phyloP scores from a whole-genome alignment of 2,797 vertebrate genomes.

The Sardinella longiceps region DNA sequence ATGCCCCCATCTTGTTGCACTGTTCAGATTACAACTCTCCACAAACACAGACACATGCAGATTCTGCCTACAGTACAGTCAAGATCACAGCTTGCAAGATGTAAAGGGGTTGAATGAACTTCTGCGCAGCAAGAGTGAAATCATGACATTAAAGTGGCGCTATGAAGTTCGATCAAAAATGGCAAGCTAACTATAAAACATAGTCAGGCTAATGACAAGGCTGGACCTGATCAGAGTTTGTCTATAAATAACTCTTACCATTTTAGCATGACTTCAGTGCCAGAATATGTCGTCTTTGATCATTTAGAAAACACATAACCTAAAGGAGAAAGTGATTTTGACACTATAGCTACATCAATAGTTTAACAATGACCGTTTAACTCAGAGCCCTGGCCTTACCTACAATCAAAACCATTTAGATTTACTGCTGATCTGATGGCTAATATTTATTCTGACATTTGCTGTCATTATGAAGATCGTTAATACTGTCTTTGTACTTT shows the following conservation, averaged over 20 bases:
- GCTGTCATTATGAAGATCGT: neutral
- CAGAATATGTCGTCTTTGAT: neutral
- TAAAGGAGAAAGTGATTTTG: neutral
- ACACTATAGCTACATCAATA: neutral
- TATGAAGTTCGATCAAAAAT: neutral
- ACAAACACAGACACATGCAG: constrained; percentile 14
- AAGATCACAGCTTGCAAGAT: neutral
- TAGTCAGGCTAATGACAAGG: neutral
- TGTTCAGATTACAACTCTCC: neutral
- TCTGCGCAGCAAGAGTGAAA: neutral
- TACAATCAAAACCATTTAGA: neutral
- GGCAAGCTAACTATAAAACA: neutral
- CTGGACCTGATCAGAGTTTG: neutral
- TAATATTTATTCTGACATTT: neutral
- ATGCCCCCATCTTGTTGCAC: neutral
- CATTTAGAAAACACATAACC: neutral
- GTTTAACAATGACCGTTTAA: neutral
- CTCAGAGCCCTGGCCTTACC: neutral
- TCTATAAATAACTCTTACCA: neutral
- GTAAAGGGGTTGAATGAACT: neutral
- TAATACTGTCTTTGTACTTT: neutral
- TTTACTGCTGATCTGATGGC: neutral
- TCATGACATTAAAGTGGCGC: neutral
- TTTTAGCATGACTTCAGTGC: constrained; percentile 6
- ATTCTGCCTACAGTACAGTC: neutral